A percentile compares a stretch with the other conserved stretches of the same genome.
Evolutionary conservation across 2,888 invertebrate genomes (phyloP).

Genomic region (Catocala nupta): DNA sequence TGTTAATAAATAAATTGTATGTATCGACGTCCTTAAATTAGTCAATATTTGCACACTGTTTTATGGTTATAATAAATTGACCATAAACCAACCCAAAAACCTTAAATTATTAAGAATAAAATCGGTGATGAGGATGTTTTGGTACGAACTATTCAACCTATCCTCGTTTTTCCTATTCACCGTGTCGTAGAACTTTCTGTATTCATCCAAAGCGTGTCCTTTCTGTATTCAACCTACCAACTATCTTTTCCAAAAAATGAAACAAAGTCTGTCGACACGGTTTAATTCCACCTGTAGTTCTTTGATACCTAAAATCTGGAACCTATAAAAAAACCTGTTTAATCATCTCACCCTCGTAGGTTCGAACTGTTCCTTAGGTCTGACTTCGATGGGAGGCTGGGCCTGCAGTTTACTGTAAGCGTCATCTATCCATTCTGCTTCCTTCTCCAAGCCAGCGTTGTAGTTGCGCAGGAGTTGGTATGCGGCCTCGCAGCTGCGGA

Average conservation of each 20-base stretch:
- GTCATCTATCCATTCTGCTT: slow-evolving; percentile 96
- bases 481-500: slow-evolving; percentile 96
- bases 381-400: slow-evolving; percentile 90
- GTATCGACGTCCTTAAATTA: slow-evolving; percentile 11
- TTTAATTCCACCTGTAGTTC: no score
- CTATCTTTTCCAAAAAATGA: no score
- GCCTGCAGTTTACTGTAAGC: slow-evolving; percentile 93
- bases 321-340: neutral
- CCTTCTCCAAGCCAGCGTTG: slow-evolving; percentile 94
- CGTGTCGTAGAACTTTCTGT: no score
- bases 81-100: slow-evolving; percentile 4
- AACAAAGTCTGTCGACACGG: no score
- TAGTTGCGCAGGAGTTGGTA: slow-evolving; percentile 96
- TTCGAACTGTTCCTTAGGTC: slow-evolving; percentile 92
- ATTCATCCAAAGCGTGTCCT: neutral
- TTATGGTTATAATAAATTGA: neutral
- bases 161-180: no score
- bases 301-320: neutral
- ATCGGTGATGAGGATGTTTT: neutral
- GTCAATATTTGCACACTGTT: slow-evolving; percentile 7
- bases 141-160: neutral
- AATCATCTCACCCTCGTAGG: slow-evolving; percentile 90
- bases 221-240: neutral
- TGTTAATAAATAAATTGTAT: slow-evolving; percentile 6
- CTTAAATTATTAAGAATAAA: neutral